These are phyloP conservation scores for Elysia crispata DNA, from an alignment of 2,888 invertebrate genomes.

Conservation along the genomic window DNA sequence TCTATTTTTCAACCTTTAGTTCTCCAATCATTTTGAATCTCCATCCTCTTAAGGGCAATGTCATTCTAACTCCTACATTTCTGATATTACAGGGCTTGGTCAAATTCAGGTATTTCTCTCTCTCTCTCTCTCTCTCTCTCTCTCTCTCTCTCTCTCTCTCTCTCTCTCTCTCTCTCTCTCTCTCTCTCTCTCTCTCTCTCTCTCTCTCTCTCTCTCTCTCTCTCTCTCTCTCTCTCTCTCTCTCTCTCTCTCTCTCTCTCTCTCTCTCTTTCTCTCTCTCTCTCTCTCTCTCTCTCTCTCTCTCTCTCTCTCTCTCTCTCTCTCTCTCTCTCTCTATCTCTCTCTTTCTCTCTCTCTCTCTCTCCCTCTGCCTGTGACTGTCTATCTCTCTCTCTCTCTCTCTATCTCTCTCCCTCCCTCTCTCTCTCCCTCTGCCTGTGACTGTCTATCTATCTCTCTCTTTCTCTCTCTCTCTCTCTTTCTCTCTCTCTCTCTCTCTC, in stretches of 20 bases:
- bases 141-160: conserved; percentile 30
- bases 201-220: conserved; percentile 1
- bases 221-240: too few species aligned
- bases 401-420: conserved; percentile 16
- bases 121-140: conserved; percentile 12
- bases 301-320: too few species aligned
- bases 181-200: conserved; percentile 18
- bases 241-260: too few species aligned
- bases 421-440: conserved; percentile 11
- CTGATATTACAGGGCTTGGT: too few species aligned
- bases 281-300: background rate
- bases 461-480: background rate
- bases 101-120: too few species aligned
- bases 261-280: background rate
- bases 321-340: background rate
- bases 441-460: too few species aligned
- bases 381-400: conserved; percentile 29
- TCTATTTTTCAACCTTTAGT: too few species aligned
- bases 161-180: conserved; percentile 31
- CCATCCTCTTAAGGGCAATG: too few species aligned
- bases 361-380: background rate
- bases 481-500: too few species aligned
- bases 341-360: background rate
- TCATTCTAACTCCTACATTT: too few species aligned
- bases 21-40: too few species aligned